Base-by-base conservation (phyloP, 2,797 vertebrate genomes). In the Pitangus sulphuratus region DNA sequence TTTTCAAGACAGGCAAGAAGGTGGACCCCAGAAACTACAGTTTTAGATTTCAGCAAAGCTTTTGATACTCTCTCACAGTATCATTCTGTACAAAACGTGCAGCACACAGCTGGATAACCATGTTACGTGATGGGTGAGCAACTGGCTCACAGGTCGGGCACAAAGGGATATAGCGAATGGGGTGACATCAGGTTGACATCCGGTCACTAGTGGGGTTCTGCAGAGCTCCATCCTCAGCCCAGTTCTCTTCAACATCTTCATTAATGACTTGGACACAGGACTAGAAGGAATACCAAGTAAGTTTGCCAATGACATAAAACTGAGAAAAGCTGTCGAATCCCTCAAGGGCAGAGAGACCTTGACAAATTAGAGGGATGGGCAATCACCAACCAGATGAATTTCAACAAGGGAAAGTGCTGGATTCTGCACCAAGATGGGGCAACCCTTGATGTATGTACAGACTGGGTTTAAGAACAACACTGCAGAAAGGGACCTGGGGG, bases 401-500 rank as follows among this genome's bases (percentile, higher is more conserved):
- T 71, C 15, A 65, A 31, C 15, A 47, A 70, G 17, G 20, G 15
- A 24, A 64, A 51, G 12, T 24, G 30, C 3, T 0, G 0, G 12
- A 53, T 54, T 54, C 35, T 48, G 15, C 47, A n/a, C 15, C 21
- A 18, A 12, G 12, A 35, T 35, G 21, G 12, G n/a, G 7, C 10
- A 47, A 8, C 15, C 44, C 20, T 64, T 30, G 6, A 2, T 58
- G 20, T 15, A 6, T 15, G 3, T 8, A 22, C 2, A 39, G 9
- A 19, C 45, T 7, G 5, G 22, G 6, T 5, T 58, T 21, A 21
- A 20, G 26, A 71, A 26, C 51, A 53, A 15, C 0, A 3, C 30
- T 6, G 8, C 0, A 2, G 1, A 7, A 89, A 71, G 57, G 37
- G 14, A 31, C 5, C 7, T 31, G 64, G 11, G 8, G 11, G 1